A percentile compares a stretch with the other conserved stretches of the same genome.
phyloP scores from a whole-genome alignment of 2,888 invertebrate species.

The Terebella lapidaria region DNA sequence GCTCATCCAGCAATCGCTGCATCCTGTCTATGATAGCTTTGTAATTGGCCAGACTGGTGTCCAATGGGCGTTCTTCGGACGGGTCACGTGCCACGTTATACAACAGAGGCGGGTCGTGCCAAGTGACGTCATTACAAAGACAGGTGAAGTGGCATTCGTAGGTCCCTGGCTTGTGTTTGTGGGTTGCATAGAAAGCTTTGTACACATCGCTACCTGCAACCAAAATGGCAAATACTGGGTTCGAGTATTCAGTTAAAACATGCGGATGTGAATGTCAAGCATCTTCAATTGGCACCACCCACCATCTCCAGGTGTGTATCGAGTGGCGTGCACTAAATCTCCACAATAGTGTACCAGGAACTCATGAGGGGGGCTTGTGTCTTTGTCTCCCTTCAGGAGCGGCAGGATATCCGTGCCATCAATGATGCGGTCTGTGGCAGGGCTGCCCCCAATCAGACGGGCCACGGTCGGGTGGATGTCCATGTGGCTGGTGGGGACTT shows the following conservation, averaged over 20 bases:
- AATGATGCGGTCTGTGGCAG: constrained; percentile 28
- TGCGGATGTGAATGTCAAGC: too few species aligned
- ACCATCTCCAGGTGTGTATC: constrained; percentile 31
- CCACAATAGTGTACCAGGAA: constrained; percentile 53
- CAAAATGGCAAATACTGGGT: background rate
- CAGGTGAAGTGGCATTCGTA: constrained; percentile 37
- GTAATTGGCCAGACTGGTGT: constrained; percentile 25
- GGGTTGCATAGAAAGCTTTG: constrained; percentile 47
- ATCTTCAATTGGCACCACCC: too few species aligned
- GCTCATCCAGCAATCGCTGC: constrained; percentile 56
- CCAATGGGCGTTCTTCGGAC: constrained; percentile 49
- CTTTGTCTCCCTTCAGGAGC: constrained; percentile 29
- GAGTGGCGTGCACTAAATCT: constrained; percentile 35
- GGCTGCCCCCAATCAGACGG: constrained; percentile 28
- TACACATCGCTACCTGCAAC: constrained; percentile 30
- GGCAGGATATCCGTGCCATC: constrained; percentile 49
- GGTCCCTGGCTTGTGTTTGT: constrained; percentile 39
- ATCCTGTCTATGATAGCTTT: constrained; percentile 56
- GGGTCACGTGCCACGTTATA: constrained; percentile 54
- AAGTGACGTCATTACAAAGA: constrained; percentile 34
- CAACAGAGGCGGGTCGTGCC: constrained; percentile 53
- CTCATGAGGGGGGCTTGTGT: constrained; percentile 34
- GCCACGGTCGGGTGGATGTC: constrained; percentile 47
- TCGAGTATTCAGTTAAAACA: too few species aligned
- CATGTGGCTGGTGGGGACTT: constrained; percentile 46